Conservation (phyloP, 2,113 vertebrate genomes). For the Oplegnathus fasciatus region DNA sequence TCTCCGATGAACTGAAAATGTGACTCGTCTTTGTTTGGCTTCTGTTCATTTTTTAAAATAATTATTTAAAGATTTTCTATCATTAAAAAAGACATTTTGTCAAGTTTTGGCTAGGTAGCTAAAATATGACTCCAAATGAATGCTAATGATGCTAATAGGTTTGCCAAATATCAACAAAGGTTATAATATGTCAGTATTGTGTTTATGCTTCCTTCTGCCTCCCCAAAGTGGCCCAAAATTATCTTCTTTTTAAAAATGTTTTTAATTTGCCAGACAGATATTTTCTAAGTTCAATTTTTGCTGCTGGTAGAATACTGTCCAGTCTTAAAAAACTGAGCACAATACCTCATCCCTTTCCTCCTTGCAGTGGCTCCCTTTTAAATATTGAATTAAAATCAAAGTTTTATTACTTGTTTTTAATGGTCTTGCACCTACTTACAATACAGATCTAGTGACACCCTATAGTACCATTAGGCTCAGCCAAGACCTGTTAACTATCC, state of each 20-base stretch:
- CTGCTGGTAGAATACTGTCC: conserved; percentile 23
- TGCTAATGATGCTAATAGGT: neutral
- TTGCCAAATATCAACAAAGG: neutral
- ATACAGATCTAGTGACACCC: conserved; percentile 31
- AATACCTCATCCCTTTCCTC: neutral
- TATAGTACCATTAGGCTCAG: conserved; percentile 17
- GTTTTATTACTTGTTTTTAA: conserved; percentile 42
- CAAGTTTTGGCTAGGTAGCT: neutral
- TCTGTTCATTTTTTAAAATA: too few relatives aligned
- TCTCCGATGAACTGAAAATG: neutral
- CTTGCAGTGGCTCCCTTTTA: neutral
- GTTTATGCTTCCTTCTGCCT: neutral
- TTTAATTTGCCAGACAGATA: conserved; percentile 8
- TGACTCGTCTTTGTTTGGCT: neutral
- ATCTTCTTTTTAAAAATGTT: too few relatives aligned
- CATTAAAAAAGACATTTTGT: neutral
- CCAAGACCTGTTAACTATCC: conserved; percentile 21
- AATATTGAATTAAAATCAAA: conserved; percentile 34
- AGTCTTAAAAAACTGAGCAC: conserved; percentile 6
- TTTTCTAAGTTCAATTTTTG: neutral
- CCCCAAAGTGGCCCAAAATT: neutral
- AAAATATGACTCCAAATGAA: neutral
- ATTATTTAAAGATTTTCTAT: too few relatives aligned
- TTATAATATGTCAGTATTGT: neutral
- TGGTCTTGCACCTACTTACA: conserved; percentile 14